phyloP scores from a whole-genome alignment of 2,113 vertebrate genomes.

The Perca flavescens region DNA sequence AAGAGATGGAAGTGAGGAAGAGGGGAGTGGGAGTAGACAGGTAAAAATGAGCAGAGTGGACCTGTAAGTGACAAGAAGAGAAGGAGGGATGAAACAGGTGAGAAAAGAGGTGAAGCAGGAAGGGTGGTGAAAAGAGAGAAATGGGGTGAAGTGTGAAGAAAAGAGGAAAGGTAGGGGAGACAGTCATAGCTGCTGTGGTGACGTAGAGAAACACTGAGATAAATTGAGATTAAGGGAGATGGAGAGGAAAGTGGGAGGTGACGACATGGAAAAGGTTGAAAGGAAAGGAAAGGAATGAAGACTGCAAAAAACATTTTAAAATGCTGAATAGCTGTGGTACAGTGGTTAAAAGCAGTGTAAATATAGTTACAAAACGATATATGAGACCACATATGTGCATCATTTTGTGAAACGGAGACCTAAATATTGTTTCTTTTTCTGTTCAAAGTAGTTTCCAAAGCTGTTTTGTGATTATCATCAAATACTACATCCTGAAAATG shows the following conservation, averaged over 20 bases:
- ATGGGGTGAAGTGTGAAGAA: slow-evolving; percentile 19
- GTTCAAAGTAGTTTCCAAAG: slow-evolving; percentile 7
- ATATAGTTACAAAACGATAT: background rate
- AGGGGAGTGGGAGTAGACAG: background rate
- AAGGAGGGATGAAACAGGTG: slow-evolving; percentile 37
- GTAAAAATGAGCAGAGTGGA: background rate
- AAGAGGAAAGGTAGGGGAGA: slow-evolving; percentile 18
- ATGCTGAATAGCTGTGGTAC: background rate
- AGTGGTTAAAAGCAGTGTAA: background rate
- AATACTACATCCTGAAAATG: background rate
- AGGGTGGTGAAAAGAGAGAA: background rate
- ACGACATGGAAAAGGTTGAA: background rate
- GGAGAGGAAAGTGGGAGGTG: slow-evolving; percentile 21
- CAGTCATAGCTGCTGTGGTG: slow-evolving; percentile 5
- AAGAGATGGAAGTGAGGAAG: background rate
- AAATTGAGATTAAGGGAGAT: slow-evolving; percentile 6
- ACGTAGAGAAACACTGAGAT: slow-evolving; percentile 31
- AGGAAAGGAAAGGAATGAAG: background rate
- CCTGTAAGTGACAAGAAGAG: background rate
- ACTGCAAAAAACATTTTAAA: background rate
- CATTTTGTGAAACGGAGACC: background rate
- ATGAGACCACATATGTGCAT: background rate
- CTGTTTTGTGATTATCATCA: background rate
- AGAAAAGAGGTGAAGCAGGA: slow-evolving; percentile 25
- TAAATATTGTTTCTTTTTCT: background rate